Base-by-base conservation (phyloP, 1,140 invertebrate genomes). In the Venturia canescens region DNA sequence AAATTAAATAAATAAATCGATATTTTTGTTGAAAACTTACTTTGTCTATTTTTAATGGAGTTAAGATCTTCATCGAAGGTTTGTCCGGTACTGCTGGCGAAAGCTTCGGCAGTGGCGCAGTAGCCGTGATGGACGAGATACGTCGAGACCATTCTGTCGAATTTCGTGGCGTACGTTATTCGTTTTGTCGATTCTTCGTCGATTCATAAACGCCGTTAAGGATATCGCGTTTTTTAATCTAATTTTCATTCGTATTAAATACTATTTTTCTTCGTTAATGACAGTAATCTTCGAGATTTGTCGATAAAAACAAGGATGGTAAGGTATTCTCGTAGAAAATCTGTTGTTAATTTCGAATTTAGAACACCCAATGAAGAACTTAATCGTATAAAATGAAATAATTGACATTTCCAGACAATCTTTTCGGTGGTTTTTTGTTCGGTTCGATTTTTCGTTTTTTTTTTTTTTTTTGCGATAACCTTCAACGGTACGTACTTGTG, bases 91-190 rank as follows among this genome's bases (percentile, higher is more conserved):
- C 96, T 96, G 88, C 95, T 95, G 84, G 97, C 96, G 92, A 99
- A 99, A n/a, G 97, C 96, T 93, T 99, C 98, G 79, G 98, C 98
- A 83, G 98, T 98, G 83, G 96, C 95, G 94, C 97, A 98, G 90
- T 98, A 99, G 63, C 98, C 98, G 92, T 99, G 98, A 93, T 99
- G 98, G 82, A 99, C 97, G 87, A 99, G 94, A 93, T 99, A 99
- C 71, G 98, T 96, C 79, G 97, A 98, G 75, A 99, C 98, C 95
- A 99, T 97, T 93, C 98, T 98, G 91, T 31, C 92, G 80, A 88
- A 82, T 82, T 23, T 75, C 34, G 70, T 80, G 74, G 38, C 34
- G 67, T 81, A 69, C 50, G 75, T 84, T 84, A 86, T 76, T 76
- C 72, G 72, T n/a, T 60, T 76, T 76, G 72, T 60, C 72, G 53